A percentile compares a stretch with the other conserved stretches of the same genome.
Conservation (phyloP, 1,140 invertebrate species). For the Achatina immaculata region DNA sequence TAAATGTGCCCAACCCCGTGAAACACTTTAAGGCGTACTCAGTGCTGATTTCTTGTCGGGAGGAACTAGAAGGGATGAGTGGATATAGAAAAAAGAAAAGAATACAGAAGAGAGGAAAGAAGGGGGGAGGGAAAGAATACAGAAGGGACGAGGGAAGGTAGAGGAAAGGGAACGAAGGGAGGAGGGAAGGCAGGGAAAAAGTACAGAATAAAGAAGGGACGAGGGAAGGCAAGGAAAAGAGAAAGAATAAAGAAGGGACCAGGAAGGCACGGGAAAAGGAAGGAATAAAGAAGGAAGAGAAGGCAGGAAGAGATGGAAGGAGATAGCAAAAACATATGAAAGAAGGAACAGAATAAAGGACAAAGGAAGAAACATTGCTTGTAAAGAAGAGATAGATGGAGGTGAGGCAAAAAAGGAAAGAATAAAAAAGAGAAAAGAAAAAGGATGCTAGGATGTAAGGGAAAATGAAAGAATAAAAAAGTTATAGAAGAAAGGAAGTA, state of each 20-base stretch:
- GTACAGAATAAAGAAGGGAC: neutral
- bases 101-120: too few species aligned
- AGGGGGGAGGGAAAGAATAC: neutral
- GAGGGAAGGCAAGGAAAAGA: neutral
- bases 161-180: neutral
- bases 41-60: neutral
- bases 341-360: neutral
- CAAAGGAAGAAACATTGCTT: neutral
- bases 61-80: neutral
- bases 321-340: neutral
- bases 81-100: neutral
- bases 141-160: neutral
- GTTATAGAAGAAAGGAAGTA: neutral
- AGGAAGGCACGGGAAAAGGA: neutral
- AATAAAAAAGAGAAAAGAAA: too few species aligned
- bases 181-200: neutral
- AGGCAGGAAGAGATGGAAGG: neutral
- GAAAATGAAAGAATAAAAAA: neutral
- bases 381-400: neutral
- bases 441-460: neutral
- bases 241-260: neutral
- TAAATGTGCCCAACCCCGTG: too few species aligned
- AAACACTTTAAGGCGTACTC: slow-evolving; percentile 5
- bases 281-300: neutral
- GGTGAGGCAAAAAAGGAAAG: too few species aligned